Evolutionary conservation across 2,888 invertebrate species (phyloP), one percentile per base, ranked within the genome.

Genomic region (Criorhina ranunculi): DNA sequence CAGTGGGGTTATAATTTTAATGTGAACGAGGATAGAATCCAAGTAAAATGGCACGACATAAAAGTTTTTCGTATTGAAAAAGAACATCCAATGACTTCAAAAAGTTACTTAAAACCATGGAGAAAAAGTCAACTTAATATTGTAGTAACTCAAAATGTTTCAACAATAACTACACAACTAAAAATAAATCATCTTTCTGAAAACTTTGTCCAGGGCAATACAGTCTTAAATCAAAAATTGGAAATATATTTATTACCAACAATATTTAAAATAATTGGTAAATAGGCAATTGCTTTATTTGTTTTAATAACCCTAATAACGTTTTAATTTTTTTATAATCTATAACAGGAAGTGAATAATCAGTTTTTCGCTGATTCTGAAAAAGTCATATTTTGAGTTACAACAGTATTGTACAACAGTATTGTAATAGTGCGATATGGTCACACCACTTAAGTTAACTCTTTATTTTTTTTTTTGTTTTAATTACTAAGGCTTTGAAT

Each of bases 41-140:
- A 49, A 64, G 64, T 49, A 24, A 64, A 64, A 46, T 49, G 37
- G 49, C 35, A 64, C 49, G 37, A 64, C n/a, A 64, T 64, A 49
- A 64, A 62, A 9, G 2, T 64, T 7, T 35, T 64, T 64, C 49
- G 35, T 17, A 19, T 49, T 37, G 46, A 62, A 62, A 46, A 62
- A 46, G 46, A 29, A 33, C 46, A 35, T 49, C 46, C 62, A 42
- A 15, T 42, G 24, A 33, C 31, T 33, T 46, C 37, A 64, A 49
- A 51, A 64, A 51, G 12, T 51, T 4, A 24, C 19, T 31, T 51
- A n/a, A 51, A 51, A 31, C 31, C n/a, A n/a, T n/a, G n/a, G n/a
- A 51, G 15, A 62, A 46, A 46, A 19, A 37, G n/a, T 37, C 19
- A 17, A 49, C 17, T 24, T 49, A 46, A 64, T 35, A 35, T 24